These are phyloP conservation scores for Rhynchopsitta pachyrhyncha DNA, from an alignment of 2,113 vertebrate genomes.

Conservation along the genomic window DNA sequence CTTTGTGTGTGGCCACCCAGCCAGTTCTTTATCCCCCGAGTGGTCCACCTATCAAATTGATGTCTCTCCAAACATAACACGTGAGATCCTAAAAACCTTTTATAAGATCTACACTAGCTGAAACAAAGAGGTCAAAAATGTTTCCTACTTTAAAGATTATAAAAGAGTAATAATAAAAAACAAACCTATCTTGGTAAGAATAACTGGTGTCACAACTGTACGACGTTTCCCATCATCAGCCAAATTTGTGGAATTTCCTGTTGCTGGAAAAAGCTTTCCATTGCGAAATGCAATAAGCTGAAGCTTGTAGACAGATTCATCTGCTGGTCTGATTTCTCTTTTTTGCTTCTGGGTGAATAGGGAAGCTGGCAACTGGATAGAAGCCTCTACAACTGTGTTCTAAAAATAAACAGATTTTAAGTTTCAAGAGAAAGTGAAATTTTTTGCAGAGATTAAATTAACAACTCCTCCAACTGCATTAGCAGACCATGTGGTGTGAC, in stretches of 20 bases:
- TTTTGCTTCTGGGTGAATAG: constrained; percentile 82
- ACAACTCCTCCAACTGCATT: neutral
- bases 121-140: neutral
- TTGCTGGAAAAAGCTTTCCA: constrained; percentile 93
- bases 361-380: constrained; percentile 90
- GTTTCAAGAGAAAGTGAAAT: neutral
- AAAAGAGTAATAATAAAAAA: neutral
- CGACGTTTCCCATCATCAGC: constrained; percentile 87
- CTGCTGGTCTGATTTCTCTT: constrained; percentile 75
- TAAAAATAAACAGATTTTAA: constrained; percentile 59
- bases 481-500: neutral
- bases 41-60: too few species aligned
- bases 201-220: constrained; percentile 90
- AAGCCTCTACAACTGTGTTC: constrained; percentile 93
- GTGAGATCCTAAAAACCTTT: neutral
- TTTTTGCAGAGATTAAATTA: neutral
- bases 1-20: too few species aligned
- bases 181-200: constrained; percentile 92
- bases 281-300: constrained; percentile 95
- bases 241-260: constrained; percentile 87
- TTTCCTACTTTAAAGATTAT: neutral
- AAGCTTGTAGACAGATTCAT: constrained; percentile 87
- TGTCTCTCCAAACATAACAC: neutral
- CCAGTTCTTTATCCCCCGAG: too few species aligned
- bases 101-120: neutral